Evolutionary conservation across 2,113 vertebrate genomes (phyloP), one percentile per base, ranked within the genome.

Genomic region (Proterorhinus semilunaris): DNA sequence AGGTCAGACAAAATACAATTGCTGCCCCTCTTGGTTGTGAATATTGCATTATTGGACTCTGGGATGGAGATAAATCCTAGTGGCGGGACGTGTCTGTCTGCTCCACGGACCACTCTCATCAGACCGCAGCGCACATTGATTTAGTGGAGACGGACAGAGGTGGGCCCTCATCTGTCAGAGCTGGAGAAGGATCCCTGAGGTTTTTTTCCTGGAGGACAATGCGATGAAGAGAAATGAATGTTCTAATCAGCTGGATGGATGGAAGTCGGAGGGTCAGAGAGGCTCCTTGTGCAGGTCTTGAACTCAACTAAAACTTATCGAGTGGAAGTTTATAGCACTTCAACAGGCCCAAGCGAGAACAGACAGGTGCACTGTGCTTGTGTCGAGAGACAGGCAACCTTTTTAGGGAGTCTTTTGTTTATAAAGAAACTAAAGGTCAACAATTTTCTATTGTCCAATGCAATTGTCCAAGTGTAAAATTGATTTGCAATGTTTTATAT

Each of bases 141-240:
- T 64, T 58, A 74, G 81, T 43, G 42, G 1, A 10, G 46, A 58
- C 66, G 65, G 71, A 74, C 65, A 16, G 73, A 8, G 62, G 58
- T 21, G 78, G 72, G 73, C 74, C 65, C 75, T 66, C 63, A 69
- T 77, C 81, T 76, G 78, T 82, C 81, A 80, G 8, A 61, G 69
- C 78, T 11, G 52, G 17, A 54, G 49, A 68, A 55, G 8, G 59
- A 81, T 71, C 69, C 16, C 53, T 49, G 75, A 58, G 51, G 5
- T 6, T 21, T 47, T 44, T 36, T 36, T 68, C 16, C 79, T 81
- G 45, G 21, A 50, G 74, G 76, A 79, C 66, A 27, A 59, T 1
- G 13, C 21, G 17, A 63, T 53, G 49, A 58, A 76, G 43, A 85
- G 84, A 71, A 71, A 65, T 16, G 12, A 65, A 70, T 50, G 83